Conservation (phyloP, 2,888 invertebrate species). For the Watsonalla binaria region DNA sequence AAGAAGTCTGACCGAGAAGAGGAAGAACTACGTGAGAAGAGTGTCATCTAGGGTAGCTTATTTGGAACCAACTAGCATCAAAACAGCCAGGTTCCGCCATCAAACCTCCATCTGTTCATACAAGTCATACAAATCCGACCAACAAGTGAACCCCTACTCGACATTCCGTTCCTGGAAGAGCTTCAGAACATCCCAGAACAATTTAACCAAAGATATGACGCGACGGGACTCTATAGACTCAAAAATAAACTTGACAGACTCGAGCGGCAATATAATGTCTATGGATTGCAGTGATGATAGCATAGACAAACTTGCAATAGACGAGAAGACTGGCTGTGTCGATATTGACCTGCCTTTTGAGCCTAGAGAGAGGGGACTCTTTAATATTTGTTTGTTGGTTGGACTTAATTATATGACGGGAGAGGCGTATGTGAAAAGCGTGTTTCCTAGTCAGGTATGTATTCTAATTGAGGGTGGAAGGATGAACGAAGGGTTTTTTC, state of each 20-base stretch:
- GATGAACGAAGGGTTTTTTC: no score
- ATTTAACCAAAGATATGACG: constrained; percentile 47
- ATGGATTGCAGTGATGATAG: constrained; percentile 40
- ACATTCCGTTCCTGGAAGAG: constrained; percentile 73
- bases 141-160: constrained; percentile 56
- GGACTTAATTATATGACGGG: constrained; percentile 82
- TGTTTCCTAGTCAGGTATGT: constrained; percentile 84
- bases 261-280: constrained; percentile 48
- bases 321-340: constrained; percentile 65
- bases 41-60: constrained; percentile 79
- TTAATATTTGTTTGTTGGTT: constrained; percentile 83
- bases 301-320: constrained; percentile 52
- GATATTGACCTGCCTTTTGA: constrained; percentile 59
- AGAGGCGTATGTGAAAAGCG: constrained; percentile 84
- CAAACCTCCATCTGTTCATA: constrained; percentile 66
- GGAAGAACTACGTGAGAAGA: constrained; percentile 82
- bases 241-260: constrained; percentile 55
- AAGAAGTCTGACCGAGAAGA: constrained; percentile 78
- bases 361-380: constrained; percentile 70
- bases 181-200: constrained; percentile 60
- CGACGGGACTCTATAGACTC: constrained; percentile 43
- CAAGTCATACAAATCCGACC: constrained; percentile 58
- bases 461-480: no score
- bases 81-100: constrained; percentile 43
- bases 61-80: constrained; percentile 51